Conservation (phyloP, 2,888 invertebrate species). For the Halictus ligatus region DNA sequence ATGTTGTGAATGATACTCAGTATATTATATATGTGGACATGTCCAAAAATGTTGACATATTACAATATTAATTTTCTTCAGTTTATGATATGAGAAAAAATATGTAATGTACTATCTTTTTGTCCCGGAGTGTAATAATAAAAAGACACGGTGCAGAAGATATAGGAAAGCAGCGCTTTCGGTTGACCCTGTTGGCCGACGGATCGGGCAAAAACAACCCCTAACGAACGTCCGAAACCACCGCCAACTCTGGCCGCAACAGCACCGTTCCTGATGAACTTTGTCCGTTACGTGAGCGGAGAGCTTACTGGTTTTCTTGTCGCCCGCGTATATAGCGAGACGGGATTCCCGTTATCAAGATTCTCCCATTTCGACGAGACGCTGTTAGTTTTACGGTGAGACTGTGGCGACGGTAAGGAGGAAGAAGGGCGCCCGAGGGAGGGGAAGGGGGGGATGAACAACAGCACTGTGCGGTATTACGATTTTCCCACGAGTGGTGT, state of each 20-base stretch:
- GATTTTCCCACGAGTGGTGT: conserved; percentile 30
- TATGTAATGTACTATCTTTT: no score
- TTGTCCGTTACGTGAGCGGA: conserved; percentile 74
- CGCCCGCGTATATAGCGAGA: conserved; percentile 39
- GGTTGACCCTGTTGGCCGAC: conserved; percentile 54
- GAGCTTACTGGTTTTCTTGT: conserved; percentile 71
- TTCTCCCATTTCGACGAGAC: conserved; percentile 54
- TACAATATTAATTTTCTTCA: no score
- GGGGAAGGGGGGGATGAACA: conserved; percentile 1
- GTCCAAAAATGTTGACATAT: no score
- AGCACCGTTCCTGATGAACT: conserved; percentile 73
- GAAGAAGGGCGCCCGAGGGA: not conserved
- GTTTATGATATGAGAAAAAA: no score
- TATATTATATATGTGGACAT: no score
- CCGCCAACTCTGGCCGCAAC: conserved; percentile 65
- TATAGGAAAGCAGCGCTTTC: conserved; percentile 55
- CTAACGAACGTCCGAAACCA: conserved; percentile 69
- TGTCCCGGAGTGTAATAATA: conserved; percentile 20
- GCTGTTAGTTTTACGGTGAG: conserved; percentile 40
- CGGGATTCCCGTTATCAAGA: conserved; percentile 55
- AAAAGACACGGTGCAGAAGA: conserved; percentile 43
- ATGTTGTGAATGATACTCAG: no score
- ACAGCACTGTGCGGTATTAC: conserved; percentile 33
- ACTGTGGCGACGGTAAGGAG: not conserved
- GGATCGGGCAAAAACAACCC: conserved; percentile 71